Base-by-base conservation (phyloP, 2,888 invertebrate species). In the Pyrochroa serraticornis region DNA sequence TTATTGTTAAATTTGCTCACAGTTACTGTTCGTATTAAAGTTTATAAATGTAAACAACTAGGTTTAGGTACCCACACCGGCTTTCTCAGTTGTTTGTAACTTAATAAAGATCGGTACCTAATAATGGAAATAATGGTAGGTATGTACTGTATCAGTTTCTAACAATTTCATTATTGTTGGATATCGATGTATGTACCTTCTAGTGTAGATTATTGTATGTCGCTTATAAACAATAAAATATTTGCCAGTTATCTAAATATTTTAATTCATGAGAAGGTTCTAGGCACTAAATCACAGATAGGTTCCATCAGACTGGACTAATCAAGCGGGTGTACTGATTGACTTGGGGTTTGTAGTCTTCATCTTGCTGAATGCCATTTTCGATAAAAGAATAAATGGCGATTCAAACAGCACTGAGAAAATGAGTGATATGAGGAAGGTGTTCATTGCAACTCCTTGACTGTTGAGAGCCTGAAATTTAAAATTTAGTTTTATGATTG, bases 351-450 rank as follows among this genome's bases (percentile, higher is more conserved):
- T 52, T 10, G 10, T 3, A 31, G 39, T 54, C 6, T 46, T 34
- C n/a, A 58, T 10, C 37, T 58, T 59, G 6, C 55, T 62, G 6
- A 70, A 62, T 1, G 73, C 32, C 45, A 74, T 51, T 64, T 77
- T 77, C 56, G 79, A 73, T 7, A 81, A 58, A 7, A 75, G 63
- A 43, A 79, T 73, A 33, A 71, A 77, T 0, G 82, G 82, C 1
- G 77, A 75, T 65, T 82, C 81, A 57, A 80, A 64, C 65, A 78
- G 68, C 2, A 79, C 57, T 0, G 77, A 77, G 3, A 78, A 65
- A 6, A 66, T 61, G 49, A 76, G 79, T 0, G 81, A 73, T 58
- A 76, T 68, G 42, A 73, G 49, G 51, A 78, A 80, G 2, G 76
- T 76, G 3, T 67, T 55, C 9, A 71, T 51, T 0, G 75, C 48